Evolutionary conservation across 2,797 vertebrate species (phyloP), one percentile per base, ranked within the genome.

Genomic region (Caiman crocodilus): DNA sequence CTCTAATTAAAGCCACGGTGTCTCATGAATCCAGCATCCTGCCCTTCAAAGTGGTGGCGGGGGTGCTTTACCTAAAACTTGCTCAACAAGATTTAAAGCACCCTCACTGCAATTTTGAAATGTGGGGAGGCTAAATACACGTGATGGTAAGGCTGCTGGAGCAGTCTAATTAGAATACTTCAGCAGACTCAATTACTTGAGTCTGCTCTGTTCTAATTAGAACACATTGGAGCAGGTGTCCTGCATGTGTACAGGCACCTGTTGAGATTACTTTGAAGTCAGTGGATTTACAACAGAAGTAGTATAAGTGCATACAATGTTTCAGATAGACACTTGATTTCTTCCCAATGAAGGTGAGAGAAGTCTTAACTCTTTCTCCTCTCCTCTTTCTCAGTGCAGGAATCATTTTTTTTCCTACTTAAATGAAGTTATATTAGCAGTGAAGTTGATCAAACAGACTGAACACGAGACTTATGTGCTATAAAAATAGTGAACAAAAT

Each of bases 171-270:
- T 50, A 50, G 42, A 50, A 50, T 3, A 3, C 42, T 50, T 10
- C 42, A 4, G 2, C 79, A 93, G 89, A 89, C 94, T 93, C 93
- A 89, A 50, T 92, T 89, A 92, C 85, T 89, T 89, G 81, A 89
- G 90, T 94, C 90, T 93, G 93, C 85, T 93, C 76, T 85, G 57
- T 64, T 55, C 18, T 75, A 88, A 73, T 6, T 57, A 84, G 93
- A 91, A 32, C 5, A 0, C 74, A 92, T 50, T 50, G 42, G 42
- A 50, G 42, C 42, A 50, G 42, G 42, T 50, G 42, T 50, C 42
- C 42, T 50, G 89, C 89, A 87, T 83, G 89, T n/a, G 17, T n/a
- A 12, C 92, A 94, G 79, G 32, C 78, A 79, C 18, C 60, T 74
- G 85, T 50, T 50, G 87, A 88, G 86, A 28, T 56, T 61, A 80